Base-by-base conservation (phyloP, 2,888 invertebrate species). In the Xylocampa areola region DNA sequence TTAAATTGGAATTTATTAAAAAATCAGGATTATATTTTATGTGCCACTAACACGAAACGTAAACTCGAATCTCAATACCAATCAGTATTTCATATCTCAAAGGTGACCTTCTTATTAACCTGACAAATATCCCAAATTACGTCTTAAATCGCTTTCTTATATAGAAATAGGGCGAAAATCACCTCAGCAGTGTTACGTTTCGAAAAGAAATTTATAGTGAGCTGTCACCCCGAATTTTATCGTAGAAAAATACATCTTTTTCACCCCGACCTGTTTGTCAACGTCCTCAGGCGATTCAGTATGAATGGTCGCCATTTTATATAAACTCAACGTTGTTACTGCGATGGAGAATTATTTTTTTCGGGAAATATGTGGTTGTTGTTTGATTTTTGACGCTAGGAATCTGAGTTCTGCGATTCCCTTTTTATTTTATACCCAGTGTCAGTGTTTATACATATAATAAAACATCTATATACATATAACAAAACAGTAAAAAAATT, bases 201-300 rank as follows among this genome's bases (percentile, higher is more conserved):
- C 66, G 69, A 68, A 68, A 62, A 25, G 35, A 77, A 80, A 83
- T 84, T 82, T 83, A 83, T 83, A 59, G 82, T 67, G 49, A 3
- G 8, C 40, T 66, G 81, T 82, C 83, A 81, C 69, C 70, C 62
- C 86, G 82, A 90, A 90, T 91, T 89, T 91, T 89, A 90, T 90
- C 90, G 89, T 77, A 77, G 85, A 82, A 84, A 90, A 89, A 91
- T 91, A 90, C 89, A 90, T 90, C 88, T 91, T 90, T 90, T 88
- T 89, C 88, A 86, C 87, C 82, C 85, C 70, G 58, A 80, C 75
- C 86, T 83, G 84, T 92, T 91, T 91, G 90, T 92, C 92, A 92
- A 91, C 79, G 92, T 92, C 92, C 73, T 48, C 47, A 65, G 81
- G 82, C 87, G 87, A 89, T 89, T 88, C 86, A 71, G 78, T 62